Conservation (phyloP, 1,140 invertebrate genomes). For the Listronotus oregonensis region DNA sequence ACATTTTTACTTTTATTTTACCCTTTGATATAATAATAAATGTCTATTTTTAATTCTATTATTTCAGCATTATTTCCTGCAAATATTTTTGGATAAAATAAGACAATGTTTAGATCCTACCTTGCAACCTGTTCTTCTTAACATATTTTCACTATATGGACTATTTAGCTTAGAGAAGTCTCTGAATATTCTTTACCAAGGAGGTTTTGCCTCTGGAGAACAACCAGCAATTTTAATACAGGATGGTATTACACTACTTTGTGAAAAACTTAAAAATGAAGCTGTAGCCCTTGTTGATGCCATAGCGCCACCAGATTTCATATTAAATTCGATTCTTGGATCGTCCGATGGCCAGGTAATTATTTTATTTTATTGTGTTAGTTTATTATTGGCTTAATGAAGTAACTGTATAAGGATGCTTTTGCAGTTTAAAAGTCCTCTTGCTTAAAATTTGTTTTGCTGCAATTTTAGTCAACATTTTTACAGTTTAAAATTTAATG, state of each 20-base stretch:
- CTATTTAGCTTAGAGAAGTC: constrained; percentile 71
- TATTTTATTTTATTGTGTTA: not conserved
- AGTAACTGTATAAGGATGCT: not conserved
- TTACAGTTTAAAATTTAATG: no score
- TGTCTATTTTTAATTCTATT: no score
- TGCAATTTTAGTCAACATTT: no score
- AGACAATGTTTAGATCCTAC: constrained; percentile 57
- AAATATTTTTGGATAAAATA: constrained; percentile 63
- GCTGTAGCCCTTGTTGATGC: constrained; percentile 78
- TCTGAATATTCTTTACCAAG: constrained; percentile 75
- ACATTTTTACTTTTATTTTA: no score
- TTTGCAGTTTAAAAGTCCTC: no score
- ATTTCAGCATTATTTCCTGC: constrained; percentile 68
- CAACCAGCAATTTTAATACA: constrained; percentile 58
- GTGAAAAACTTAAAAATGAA: constrained; percentile 70
- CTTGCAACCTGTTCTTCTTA: constrained; percentile 63
- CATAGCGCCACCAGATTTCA: constrained; percentile 85
- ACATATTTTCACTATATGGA: constrained; percentile 73
- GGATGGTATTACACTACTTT: constrained; percentile 66
- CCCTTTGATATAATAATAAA: no score
- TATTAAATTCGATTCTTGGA: constrained; percentile 80
- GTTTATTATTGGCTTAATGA: not conserved
- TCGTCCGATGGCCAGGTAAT: constrained; percentile 72
- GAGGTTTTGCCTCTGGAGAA: constrained; percentile 64
- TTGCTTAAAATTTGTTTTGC: no score